Evolutionary conservation across 2,888 invertebrate genomes (phyloP).

Genomic region (Nephrotoma guestfalica): DNA sequence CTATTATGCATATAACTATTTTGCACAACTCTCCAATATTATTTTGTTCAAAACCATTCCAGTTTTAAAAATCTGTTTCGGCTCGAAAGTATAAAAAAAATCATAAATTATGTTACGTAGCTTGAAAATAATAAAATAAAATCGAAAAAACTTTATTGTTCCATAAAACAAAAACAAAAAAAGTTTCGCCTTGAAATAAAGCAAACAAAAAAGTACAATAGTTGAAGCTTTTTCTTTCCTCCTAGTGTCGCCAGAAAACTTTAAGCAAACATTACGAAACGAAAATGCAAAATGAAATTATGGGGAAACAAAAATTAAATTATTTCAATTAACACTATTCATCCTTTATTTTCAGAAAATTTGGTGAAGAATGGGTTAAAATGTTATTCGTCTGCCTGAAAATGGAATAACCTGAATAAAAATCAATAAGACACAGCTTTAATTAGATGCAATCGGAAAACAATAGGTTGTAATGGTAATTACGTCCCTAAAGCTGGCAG

Average conservation of each 20-base stretch:
- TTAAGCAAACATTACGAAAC: not conserved
- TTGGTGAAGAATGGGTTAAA: no score
- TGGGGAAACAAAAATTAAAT: not conserved
- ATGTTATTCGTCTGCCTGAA: no score
- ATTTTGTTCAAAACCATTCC: not conserved
- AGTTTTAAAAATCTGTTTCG: not conserved
- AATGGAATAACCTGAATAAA: no score
- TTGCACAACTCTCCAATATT: not conserved
- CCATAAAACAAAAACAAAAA: not conserved
- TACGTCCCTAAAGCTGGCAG: no score
- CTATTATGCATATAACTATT: not conserved
- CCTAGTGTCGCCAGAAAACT: not conserved
- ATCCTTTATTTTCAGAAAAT: not conserved
- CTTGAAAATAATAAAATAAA: not conserved
- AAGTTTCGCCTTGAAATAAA: not conserved
- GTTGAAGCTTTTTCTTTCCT: not conserved
- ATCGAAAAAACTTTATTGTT: not conserved
- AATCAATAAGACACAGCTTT: no score
- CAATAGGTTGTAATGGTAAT: no score
- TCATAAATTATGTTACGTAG: not conserved
- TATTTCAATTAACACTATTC: not conserved
- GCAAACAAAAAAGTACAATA: not conserved
- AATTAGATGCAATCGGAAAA: no score
- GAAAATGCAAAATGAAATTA: not conserved
- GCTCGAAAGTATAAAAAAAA: not conserved